Percentiles rank a stretch among this genome's conserved stretches.
phyloP scores from a whole-genome alignment of 2,113 vertebrate species.

The Orcinus orca region DNA sequence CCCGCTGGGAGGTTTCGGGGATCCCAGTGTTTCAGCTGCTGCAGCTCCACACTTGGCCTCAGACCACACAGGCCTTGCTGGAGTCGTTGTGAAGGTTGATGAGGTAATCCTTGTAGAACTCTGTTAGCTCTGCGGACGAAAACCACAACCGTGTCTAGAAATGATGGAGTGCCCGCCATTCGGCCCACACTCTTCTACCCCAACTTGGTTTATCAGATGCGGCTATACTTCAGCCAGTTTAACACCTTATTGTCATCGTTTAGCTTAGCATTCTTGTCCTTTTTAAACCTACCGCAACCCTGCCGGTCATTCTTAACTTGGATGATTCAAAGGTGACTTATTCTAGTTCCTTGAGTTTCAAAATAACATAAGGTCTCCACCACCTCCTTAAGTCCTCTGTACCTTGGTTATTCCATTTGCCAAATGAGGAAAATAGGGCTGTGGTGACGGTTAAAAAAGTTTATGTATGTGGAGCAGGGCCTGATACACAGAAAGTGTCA shows the following conservation, averaged over 20 bases:
- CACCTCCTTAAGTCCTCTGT: not conserved
- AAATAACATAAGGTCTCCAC: constrained; percentile 9
- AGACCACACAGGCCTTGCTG: not conserved
- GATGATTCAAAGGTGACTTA: not conserved
- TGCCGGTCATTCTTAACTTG: not conserved
- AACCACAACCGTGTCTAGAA: not conserved
- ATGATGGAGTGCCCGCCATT: not conserved
- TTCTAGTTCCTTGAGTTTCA: not conserved
- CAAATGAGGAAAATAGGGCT: not conserved
- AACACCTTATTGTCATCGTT: not conserved
- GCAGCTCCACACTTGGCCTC: not conserved
- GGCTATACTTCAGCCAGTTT: not conserved
- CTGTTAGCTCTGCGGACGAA: not conserved
- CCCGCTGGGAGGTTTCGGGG: not conserved
- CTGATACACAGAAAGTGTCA: not conserved
- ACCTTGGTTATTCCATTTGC: not conserved
- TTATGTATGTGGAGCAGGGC: not conserved
- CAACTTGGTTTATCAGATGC: not conserved
- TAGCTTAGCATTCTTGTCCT: not conserved
- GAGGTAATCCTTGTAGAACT: constrained; percentile 51
- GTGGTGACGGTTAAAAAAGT: not conserved
- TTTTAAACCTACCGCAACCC: too few relatives aligned
- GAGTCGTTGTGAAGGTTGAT: not conserved
- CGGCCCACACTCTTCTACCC: not conserved
- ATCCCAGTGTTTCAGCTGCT: not conserved